Evolutionary conservation across 2,797 vertebrate genomes (phyloP).

Genomic region (Karalla daura): DNA sequence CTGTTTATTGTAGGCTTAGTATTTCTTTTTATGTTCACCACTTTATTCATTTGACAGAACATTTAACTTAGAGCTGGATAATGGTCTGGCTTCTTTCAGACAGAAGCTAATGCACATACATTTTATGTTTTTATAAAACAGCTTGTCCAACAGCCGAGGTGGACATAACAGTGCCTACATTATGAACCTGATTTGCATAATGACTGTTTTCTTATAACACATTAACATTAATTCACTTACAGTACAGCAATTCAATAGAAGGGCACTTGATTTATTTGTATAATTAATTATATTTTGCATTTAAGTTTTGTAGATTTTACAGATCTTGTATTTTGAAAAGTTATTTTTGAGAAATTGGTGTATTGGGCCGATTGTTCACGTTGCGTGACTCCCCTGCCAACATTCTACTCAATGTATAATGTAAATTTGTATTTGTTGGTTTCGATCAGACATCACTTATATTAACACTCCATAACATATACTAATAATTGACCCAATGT

Average conservation of each 20-base stretch:
- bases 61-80: slow-evolving; percentile 1
- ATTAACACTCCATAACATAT: neutral
- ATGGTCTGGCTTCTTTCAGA: neutral
- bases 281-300: too few relatives aligned
- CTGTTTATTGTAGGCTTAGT: neutral
- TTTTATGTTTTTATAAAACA: slow-evolving; percentile 6
- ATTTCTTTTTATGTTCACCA: neutral
- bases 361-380: too few relatives aligned
- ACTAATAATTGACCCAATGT: slow-evolving; percentile 7
- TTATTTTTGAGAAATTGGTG: too few relatives aligned
- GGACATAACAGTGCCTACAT: slow-evolving; percentile 5
- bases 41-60: slow-evolving; percentile 7
- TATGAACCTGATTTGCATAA: slow-evolving; percentile 11
- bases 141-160: neutral
- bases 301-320: too few relatives aligned
- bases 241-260: neutral
- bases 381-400: too few relatives aligned
- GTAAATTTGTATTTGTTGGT: neutral
- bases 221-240: neutral
- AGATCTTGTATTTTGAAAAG: neutral
- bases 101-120: neutral
- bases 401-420: too few relatives aligned
- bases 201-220: neutral
- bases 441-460: slow-evolving; percentile 21
- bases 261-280: neutral